These are phyloP conservation scores for Cephonodes hylas DNA, from an alignment of 2,888 invertebrate species.

Conservation along the genomic window DNA sequence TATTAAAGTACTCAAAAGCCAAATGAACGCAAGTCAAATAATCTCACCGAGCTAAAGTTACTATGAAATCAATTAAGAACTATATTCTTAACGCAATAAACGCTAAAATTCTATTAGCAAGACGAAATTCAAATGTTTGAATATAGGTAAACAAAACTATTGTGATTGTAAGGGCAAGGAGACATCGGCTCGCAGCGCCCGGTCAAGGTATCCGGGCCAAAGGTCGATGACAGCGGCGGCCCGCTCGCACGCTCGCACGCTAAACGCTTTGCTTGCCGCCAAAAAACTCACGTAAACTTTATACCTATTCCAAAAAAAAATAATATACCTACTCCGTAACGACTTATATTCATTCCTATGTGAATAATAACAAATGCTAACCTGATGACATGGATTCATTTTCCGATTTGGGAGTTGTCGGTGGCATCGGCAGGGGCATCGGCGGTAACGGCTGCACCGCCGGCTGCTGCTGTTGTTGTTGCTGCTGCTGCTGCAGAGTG, in stretches of 20 bases:
- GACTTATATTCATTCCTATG: conserved; percentile 14
- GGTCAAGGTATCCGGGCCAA: conserved; percentile 81
- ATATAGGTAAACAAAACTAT: conserved; percentile 65
- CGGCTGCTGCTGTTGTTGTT: conserved; percentile 71
- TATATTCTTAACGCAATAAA: background rate
- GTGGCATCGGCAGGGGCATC: conserved; percentile 75
- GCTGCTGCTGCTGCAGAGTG: conserved; percentile 75
- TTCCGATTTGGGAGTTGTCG: conserved; percentile 78
- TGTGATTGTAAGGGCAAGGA: conserved; percentile 64
- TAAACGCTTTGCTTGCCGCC: conserved; percentile 55
- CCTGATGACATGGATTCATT: conserved; percentile 80
- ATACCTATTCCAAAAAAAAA: conserved; percentile 13
- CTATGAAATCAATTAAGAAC: background rate
- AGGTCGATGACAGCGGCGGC: conserved; percentile 75
- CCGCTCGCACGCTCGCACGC: conserved; percentile 36
- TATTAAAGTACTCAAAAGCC: too few relatives aligned
- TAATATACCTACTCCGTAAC: conserved; percentile 17
- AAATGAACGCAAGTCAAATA: too few relatives aligned
- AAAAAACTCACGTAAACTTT: conserved; percentile 42
- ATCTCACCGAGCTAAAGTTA: background rate
- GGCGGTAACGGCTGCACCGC: conserved; percentile 79
- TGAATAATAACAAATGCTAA: conserved; percentile 38
- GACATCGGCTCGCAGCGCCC: conserved; percentile 66
- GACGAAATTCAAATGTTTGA: background rate
- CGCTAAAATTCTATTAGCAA: background rate